phyloP scores from a whole-genome alignment of 2,797 vertebrate species.

The Leucoraja ocellata region DNA sequence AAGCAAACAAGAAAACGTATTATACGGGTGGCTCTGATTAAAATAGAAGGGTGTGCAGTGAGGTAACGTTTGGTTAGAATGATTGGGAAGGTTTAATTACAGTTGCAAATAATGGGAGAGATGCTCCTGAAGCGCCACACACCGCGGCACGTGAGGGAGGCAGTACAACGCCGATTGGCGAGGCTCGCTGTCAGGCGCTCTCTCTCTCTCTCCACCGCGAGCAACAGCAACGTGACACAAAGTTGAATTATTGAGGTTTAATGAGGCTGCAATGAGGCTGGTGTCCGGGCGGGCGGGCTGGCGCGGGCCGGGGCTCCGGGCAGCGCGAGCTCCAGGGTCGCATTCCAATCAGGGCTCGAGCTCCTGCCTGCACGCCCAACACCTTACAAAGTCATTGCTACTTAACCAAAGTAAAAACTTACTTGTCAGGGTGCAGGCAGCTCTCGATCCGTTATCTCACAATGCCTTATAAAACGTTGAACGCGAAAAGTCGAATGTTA shows the following conservation, averaged over 20 bases:
- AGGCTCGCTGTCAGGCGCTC: background rate
- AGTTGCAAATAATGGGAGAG: background rate
- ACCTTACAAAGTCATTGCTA: background rate
- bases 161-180: conserved; percentile 8
- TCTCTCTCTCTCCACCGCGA: background rate
- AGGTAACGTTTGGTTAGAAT: background rate
- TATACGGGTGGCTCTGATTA: background rate
- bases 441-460: background rate
- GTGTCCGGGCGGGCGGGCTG: background rate
- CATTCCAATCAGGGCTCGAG: too few relatives aligned
- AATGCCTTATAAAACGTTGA: background rate
- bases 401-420: background rate
- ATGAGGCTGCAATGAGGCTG: background rate
- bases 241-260: background rate
- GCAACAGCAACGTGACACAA: background rate
- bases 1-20: background rate
- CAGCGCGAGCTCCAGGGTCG: background rate
- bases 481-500: background rate
- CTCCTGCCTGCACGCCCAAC: background rate
- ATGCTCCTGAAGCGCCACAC: background rate
- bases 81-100: conserved; percentile 16
- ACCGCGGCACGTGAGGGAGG: background rate
- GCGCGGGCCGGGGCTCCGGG: background rate
- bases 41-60: background rate
- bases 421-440: background rate